Conservation (phyloP, 1,140 invertebrate species). For the Ceratina japonica region DNA sequence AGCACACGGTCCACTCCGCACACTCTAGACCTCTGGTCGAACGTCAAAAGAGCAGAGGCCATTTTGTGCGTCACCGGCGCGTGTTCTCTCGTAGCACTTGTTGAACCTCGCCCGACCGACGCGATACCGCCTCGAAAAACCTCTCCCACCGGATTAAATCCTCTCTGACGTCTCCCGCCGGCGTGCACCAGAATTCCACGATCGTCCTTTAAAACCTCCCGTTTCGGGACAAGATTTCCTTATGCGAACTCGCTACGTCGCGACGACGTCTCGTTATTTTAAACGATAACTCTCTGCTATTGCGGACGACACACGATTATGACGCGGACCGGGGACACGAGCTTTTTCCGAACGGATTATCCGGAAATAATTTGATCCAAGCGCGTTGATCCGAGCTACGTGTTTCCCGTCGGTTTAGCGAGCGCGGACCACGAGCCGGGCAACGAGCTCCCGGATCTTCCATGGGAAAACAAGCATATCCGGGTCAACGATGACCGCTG, state of each 20-base stretch:
- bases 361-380: neutral
- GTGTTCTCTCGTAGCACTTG: conserved; percentile 60
- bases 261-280: no score
- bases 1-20: conserved; percentile 54
- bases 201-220: no score
- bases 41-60: conserved; percentile 64
- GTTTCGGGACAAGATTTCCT: no score
- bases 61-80: conserved; percentile 53
- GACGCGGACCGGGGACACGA: no score
- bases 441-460: neutral
- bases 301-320: no score
- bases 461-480: neutral
- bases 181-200: no score
- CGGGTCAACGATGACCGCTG: conserved; percentile 12
- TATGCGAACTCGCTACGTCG: no score
- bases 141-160: no score
- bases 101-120: conserved; percentile 62
- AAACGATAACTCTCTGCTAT: no score
- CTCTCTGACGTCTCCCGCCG: no score
- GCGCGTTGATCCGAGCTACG: conserved; percentile 16
- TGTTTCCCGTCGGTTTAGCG: neutral
- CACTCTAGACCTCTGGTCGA: conserved; percentile 49
- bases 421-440: neutral
- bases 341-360: neutral
- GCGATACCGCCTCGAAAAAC: neutral